These are phyloP conservation scores for Callopanchax toddi DNA, from an alignment of 2,113 vertebrate genomes.

Conservation along the genomic window DNA sequence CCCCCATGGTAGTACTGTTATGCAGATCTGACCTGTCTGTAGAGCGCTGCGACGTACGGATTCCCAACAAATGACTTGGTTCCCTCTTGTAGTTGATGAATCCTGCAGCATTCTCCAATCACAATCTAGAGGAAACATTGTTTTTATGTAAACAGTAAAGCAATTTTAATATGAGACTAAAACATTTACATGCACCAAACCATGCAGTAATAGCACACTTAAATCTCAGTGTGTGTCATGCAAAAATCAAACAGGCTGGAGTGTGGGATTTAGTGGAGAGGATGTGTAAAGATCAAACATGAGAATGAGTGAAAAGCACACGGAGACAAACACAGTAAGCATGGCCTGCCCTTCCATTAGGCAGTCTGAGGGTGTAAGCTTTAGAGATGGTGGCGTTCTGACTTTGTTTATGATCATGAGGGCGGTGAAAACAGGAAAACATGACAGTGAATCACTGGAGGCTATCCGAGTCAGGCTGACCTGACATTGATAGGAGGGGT, in stretches of 20 bases:
- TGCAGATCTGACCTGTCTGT: constrained; percentile 88
- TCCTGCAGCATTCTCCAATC: constrained; percentile 93
- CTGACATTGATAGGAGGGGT: constrained; percentile 9
- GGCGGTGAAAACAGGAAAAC: constrained; percentile 5
- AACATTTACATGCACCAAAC: constrained; percentile 1
- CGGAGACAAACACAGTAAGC: constrained; percentile 67
- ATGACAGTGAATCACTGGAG: background rate
- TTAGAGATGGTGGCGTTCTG: constrained; percentile 25
- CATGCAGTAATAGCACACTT: constrained; percentile 12
- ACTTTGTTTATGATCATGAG: constrained; percentile 25
- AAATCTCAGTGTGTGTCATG: constrained; percentile 46
- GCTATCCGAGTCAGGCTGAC: constrained; percentile 7
- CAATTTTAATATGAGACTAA: background rate
- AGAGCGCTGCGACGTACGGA: constrained; percentile 92
- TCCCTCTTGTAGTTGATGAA: constrained; percentile 91
- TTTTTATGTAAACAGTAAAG: constrained; percentile 2
- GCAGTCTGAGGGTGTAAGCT: constrained; percentile 55
- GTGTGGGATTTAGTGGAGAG: constrained; percentile 14
- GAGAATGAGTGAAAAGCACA: constrained; percentile 30
- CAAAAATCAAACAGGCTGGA: constrained; percentile 30
- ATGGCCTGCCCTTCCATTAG: constrained; percentile 81
- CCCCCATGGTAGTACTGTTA: no score
- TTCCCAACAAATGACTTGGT: constrained; percentile 91
- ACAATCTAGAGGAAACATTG: constrained; percentile 83
- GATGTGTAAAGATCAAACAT: constrained; percentile 29